phyloP scores from a whole-genome alignment of 2,888 invertebrate species.

The Himalopsyche kuldschensis region DNA sequence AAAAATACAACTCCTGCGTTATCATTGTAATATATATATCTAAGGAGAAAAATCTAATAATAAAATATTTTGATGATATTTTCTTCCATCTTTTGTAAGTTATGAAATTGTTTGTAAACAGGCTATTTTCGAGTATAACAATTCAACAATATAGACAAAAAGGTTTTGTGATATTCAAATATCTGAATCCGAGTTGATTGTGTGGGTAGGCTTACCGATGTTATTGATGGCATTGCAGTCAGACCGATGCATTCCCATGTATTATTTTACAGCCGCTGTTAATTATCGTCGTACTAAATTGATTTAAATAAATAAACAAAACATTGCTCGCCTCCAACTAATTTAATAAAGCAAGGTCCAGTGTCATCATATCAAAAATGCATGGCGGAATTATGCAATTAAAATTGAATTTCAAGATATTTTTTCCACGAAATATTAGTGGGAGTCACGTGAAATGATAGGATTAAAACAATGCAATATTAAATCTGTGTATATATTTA shows the following conservation, averaged over 20 bases:
- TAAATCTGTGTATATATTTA: too few relatives aligned
- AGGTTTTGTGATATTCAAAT: background rate
- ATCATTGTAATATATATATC: too few relatives aligned
- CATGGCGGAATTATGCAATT: too few relatives aligned
- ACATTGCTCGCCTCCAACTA: background rate
- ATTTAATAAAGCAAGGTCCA: background rate
- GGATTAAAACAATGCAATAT: too few relatives aligned
- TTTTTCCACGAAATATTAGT: too few relatives aligned
- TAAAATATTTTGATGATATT: too few relatives aligned
- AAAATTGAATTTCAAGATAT: too few relatives aligned
- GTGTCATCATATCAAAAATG: background rate
- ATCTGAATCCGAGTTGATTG: constrained; percentile 3
- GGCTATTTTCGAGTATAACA: background rate
- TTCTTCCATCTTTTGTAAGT: too few relatives aligned
- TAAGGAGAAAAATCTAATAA: too few relatives aligned
- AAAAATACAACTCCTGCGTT: too few relatives aligned
- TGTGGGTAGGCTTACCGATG: constrained; percentile 23
- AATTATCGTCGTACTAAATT: constrained; percentile 26
- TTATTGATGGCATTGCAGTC: constrained; percentile 30
- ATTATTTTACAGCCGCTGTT: constrained; percentile 33
- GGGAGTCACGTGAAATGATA: too few relatives aligned
- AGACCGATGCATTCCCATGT: constrained; percentile 23
- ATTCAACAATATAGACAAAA: background rate
- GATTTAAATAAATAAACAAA: background rate
- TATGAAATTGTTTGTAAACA: background rate